Evolutionary conservation across 2,113 vertebrate genomes (phyloP).

Genomic region (Lamprologus ornatipinnis): DNA sequence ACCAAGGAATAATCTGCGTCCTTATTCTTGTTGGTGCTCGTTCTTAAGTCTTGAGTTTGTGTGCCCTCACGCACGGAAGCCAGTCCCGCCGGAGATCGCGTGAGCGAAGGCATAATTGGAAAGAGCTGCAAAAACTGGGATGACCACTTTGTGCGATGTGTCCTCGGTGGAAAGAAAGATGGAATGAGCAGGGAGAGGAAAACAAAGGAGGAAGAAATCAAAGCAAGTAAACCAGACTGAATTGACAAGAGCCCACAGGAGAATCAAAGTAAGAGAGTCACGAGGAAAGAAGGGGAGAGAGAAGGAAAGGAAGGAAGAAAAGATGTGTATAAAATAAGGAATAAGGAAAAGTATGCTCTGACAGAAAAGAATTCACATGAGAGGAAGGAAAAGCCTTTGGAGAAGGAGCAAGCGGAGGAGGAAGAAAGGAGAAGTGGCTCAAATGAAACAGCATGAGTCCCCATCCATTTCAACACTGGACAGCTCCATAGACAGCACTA

Average conservation of each 20-base stretch:
- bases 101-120: constrained; percentile 33
- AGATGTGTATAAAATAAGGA: neutral
- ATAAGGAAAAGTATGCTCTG: constrained; percentile 26
- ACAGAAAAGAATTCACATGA: constrained; percentile 37
- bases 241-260: constrained; percentile 31
- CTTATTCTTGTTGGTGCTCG: neutral
- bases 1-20: neutral
- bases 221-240: constrained; percentile 24
- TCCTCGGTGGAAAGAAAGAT: neutral
- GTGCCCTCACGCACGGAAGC: neutral
- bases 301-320: neutral
- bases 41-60: constrained; percentile 19
- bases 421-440: constrained; percentile 40
- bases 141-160: constrained; percentile 24
- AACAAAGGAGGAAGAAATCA: constrained; percentile 13
- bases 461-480: constrained; percentile 61
- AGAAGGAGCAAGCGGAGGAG: constrained; percentile 22
- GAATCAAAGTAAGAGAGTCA: constrained; percentile 11
- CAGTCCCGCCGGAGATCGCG: constrained; percentile 3
- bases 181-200: neutral
- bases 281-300: neutral
- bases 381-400: constrained; percentile 11
- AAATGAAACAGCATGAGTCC: constrained; percentile 53
- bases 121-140: constrained; percentile 12
- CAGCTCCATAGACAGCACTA: constrained; percentile 60